Conservation (phyloP, 2,888 invertebrate species). For the Tribolium freemani region DNA sequence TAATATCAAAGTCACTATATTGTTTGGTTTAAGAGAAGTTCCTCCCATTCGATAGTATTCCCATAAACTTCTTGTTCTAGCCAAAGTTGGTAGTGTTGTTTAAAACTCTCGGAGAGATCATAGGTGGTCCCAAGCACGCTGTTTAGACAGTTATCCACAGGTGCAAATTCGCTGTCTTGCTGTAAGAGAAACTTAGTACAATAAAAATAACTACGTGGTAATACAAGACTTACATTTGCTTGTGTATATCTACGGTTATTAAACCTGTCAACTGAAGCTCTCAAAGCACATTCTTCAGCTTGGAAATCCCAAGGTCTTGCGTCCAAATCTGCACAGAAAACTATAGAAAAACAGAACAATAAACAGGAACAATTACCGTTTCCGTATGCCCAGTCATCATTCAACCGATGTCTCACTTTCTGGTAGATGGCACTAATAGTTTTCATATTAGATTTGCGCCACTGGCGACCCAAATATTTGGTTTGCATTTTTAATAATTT, state of each 20-base stretch:
- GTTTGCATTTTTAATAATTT: conserved; percentile 99
- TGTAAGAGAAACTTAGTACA: conserved; percentile 54
- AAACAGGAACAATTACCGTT: conserved; percentile 75
- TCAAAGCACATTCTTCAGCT: conserved; percentile 95
- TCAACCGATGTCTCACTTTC: conserved; percentile 94
- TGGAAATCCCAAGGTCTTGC: conserved; percentile 99
- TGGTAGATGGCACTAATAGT: conserved; percentile 99
- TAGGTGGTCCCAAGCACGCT: conserved; percentile 83
- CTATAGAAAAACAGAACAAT: background rate
- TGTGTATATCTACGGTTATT: conserved; percentile 88
- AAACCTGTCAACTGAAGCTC: conserved; percentile 95
- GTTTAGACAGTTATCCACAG: conserved; percentile 85
- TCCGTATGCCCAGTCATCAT: conserved; percentile 99
- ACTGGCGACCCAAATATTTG: conserved; percentile 97
- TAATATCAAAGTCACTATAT: conserved; percentile 23
- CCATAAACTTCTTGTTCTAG: conserved; percentile 96
- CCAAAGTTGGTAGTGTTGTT: conserved; percentile 95
- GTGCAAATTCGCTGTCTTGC: conserved; percentile 73
- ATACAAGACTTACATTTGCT: conserved; percentile 54
- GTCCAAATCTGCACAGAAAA: conserved; percentile 80
- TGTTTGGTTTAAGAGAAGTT: conserved; percentile 61
- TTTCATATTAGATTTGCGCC: conserved; percentile 99
- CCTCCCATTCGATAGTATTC: conserved; percentile 86
- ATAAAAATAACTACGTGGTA: background rate
- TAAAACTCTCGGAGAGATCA: conserved; percentile 93